phyloP scores from a whole-genome alignment of 2,797 vertebrate genomes.

The Ctenochaetus hawaiiensis region DNA sequence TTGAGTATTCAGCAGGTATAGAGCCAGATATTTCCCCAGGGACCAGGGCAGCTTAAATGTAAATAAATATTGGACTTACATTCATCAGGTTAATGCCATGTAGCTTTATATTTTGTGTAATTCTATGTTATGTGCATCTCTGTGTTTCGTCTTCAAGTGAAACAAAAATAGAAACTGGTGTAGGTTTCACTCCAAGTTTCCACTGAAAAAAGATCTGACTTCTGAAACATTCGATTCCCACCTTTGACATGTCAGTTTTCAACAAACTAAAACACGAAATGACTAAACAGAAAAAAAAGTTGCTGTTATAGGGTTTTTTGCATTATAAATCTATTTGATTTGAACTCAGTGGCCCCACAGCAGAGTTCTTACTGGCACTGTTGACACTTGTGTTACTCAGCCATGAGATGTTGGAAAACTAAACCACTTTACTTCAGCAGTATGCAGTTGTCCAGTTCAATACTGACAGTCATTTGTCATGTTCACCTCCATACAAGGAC shows the following conservation, averaged over 20 bases:
- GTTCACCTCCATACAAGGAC: constrained; percentile 69
- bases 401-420: constrained; percentile 27
- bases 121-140: no score
- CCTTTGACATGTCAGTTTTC: no score
- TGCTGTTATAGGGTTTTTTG: no score
- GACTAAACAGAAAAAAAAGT: no score
- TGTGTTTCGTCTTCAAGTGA: no score
- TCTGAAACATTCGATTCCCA: no score
- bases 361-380: background rate
- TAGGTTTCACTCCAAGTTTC: no score
- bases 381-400: constrained; percentile 35
- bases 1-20: constrained; percentile 1
- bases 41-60: background rate
- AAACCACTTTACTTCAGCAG: constrained; percentile 44
- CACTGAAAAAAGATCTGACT: no score
- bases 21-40: background rate
- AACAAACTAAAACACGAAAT: no score
- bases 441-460: constrained; percentile 67
- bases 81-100: background rate
- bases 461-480: constrained; percentile 69
- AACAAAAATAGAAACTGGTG: no score
- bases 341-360: background rate
- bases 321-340: background rate
- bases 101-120: no score
- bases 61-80: background rate